Conservation (phyloP, 2,888 invertebrate genomes). For the Orthosia gracilis region DNA sequence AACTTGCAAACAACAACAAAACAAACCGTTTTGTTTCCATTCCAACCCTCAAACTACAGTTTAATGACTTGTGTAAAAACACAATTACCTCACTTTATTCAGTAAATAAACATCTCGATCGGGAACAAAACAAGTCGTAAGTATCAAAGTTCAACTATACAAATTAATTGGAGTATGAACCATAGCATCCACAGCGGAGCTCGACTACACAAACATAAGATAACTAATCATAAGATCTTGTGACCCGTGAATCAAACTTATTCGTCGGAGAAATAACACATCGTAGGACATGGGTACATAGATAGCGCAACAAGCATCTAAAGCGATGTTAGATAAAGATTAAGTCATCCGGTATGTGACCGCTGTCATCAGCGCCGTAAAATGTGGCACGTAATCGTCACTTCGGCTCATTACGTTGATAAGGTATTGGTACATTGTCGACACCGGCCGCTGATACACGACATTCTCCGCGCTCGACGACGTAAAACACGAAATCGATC, state of each 20-base stretch:
- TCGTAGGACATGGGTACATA: slow-evolving; percentile 29
- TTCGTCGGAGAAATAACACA: slow-evolving; percentile 50
- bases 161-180: slow-evolving; percentile 59
- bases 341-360: slow-evolving; percentile 52
- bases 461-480: slow-evolving; percentile 47
- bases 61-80: slow-evolving; percentile 26
- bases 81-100: slow-evolving; percentile 23
- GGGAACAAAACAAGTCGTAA: slow-evolving; percentile 44
- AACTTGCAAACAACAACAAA: neutral
- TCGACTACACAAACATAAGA: slow-evolving; percentile 59
- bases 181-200: slow-evolving; percentile 38
- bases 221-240: slow-evolving; percentile 58
- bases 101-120: slow-evolving; percentile 43
- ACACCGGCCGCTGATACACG: slow-evolving; percentile 41
- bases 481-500: slow-evolving; percentile 75
- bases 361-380: slow-evolving; percentile 41
- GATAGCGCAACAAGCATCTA: slow-evolving; percentile 50
- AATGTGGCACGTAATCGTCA: slow-evolving; percentile 39
- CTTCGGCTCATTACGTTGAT: slow-evolving; percentile 51
- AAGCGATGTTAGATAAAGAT: slow-evolving; percentile 55
- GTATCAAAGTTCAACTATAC: slow-evolving; percentile 56
- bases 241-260: slow-evolving; percentile 62
- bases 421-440: slow-evolving; percentile 51
- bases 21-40: neutral
- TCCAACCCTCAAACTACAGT: slow-evolving; percentile 25